Evolutionary conservation across 1,140 invertebrate genomes (phyloP).

Genomic region (Lutraria rhynchaena): DNA sequence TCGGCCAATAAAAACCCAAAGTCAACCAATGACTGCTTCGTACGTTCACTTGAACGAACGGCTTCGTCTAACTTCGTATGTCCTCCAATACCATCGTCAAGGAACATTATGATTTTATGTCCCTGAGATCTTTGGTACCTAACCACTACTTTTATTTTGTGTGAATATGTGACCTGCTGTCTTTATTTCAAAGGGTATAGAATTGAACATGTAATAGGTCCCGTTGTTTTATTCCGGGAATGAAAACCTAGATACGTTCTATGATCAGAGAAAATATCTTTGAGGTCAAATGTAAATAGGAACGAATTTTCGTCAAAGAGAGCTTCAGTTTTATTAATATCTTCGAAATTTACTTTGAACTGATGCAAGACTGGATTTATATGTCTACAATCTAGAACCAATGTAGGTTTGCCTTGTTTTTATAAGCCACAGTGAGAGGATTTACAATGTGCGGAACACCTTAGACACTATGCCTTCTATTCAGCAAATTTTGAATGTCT

Average conservation of each 20-base stretch:
- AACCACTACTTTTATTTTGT: slow-evolving; percentile 5
- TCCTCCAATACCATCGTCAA: slow-evolving; percentile 12
- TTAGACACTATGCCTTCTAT: background rate
- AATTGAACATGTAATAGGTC: slow-evolving; percentile 20
- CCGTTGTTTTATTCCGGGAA: background rate
- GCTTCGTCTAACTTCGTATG: slow-evolving; percentile 8
- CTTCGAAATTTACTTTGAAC: slow-evolving; percentile 58
- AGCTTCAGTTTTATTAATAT: slow-evolving; percentile 21
- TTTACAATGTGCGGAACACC: background rate
- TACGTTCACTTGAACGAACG: background rate
- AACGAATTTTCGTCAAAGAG: slow-evolving; percentile 29
- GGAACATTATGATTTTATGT: slow-evolving; percentile 14
- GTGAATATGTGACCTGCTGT: slow-evolving; percentile 24
- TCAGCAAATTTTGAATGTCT: slow-evolving; percentile 20
- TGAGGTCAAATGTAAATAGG: slow-evolving; percentile 52
- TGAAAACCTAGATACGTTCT: slow-evolving; percentile 22
- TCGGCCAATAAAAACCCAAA: slow-evolving; percentile 10
- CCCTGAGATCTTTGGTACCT: background rate
- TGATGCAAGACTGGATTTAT: slow-evolving; percentile 27
- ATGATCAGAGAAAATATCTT: slow-evolving; percentile 29
- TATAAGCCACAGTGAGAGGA: slow-evolving; percentile 10
- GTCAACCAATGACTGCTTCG: background rate
- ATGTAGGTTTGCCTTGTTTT: slow-evolving; percentile 1
- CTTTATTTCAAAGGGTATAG: slow-evolving; percentile 10
- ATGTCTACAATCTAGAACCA: slow-evolving; percentile 31